Conservation (phyloP, 2,113 vertebrate species). For the Corythoichthys intestinalis region DNA sequence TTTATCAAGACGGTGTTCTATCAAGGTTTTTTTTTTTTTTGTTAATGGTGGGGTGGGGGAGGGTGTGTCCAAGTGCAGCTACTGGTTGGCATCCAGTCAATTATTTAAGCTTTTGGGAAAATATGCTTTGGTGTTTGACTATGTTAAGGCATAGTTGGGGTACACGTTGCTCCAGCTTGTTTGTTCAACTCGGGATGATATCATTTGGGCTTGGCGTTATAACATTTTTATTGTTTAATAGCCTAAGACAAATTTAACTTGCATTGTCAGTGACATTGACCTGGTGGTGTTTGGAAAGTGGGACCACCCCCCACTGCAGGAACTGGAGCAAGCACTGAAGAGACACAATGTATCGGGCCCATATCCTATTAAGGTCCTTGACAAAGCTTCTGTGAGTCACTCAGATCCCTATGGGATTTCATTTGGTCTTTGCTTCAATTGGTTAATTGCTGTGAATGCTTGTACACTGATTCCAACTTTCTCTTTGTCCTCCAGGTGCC, state of each 20-base stretch:
- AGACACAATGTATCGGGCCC: constrained; percentile 87
- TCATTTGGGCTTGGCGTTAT: background rate
- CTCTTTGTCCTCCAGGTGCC: constrained; percentile 78
- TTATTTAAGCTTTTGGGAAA: background rate
- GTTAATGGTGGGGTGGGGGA: too few relatives aligned
- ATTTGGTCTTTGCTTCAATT: background rate
- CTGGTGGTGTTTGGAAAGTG: constrained; percentile 97
- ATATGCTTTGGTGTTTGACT: background rate
- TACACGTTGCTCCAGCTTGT: background rate
- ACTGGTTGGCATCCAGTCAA: background rate
- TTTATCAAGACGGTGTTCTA: background rate
- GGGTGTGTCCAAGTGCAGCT: background rate
- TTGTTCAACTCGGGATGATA: background rate
- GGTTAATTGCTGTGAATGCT: background rate
- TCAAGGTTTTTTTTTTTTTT: background rate
- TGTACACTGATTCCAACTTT: background rate
- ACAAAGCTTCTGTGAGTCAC: constrained; percentile 90
- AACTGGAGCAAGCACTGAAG: constrained; percentile 89
- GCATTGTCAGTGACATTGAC: constrained; percentile 87
- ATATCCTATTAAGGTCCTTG: constrained; percentile 93
- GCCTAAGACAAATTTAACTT: constrained; percentile 2
- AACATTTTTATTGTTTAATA: background rate
- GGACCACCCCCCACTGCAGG: constrained; percentile 89
- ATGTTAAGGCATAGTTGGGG: background rate
- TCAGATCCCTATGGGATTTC: background rate